phyloP scores from a whole-genome alignment of 1,140 invertebrate genomes.

The Chionoecetes opilio region DNA sequence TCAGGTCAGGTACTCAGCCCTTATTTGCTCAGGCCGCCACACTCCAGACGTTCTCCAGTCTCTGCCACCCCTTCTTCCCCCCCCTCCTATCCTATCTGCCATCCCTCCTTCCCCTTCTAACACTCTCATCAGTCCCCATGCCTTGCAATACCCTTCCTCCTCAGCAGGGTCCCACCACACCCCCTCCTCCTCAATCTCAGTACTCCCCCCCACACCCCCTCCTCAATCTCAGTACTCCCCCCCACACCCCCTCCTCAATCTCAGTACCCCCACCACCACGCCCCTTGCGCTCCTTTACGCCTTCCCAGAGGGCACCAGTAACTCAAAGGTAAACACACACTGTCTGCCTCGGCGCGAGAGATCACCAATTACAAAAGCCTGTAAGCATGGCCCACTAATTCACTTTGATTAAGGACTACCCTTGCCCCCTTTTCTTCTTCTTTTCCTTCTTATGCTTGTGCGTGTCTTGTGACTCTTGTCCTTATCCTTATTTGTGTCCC shows the following conservation, averaged over 20 bases:
- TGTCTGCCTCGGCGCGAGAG: not conserved
- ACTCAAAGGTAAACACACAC: constrained; percentile 1
- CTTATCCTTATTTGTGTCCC: not conserved
- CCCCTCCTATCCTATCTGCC: too few relatives aligned
- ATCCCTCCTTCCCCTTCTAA: not conserved
- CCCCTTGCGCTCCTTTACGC: not conserved
- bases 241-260: not conserved
- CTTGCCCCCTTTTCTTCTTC: not conserved
- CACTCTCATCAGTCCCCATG: not conserved
- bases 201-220: not conserved
- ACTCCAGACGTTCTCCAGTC: constrained; percentile 4
- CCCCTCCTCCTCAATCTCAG: too few relatives aligned
- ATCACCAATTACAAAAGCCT: not conserved
- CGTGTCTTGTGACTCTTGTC: too few relatives aligned
- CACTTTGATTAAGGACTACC: not conserved
- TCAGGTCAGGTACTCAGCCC: not conserved
- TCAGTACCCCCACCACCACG: not conserved
- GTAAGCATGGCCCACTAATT: not conserved
- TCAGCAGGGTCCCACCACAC: too few relatives aligned
- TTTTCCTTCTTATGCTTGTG: not conserved
- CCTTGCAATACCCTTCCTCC: not conserved
- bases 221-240: not conserved
- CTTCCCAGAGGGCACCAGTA: not conserved
- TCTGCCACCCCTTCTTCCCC: not conserved
- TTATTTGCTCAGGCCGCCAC: not conserved